Base-by-base conservation (phyloP, 2,888 invertebrate genomes). In the Oxyteleia sp. region DNA sequence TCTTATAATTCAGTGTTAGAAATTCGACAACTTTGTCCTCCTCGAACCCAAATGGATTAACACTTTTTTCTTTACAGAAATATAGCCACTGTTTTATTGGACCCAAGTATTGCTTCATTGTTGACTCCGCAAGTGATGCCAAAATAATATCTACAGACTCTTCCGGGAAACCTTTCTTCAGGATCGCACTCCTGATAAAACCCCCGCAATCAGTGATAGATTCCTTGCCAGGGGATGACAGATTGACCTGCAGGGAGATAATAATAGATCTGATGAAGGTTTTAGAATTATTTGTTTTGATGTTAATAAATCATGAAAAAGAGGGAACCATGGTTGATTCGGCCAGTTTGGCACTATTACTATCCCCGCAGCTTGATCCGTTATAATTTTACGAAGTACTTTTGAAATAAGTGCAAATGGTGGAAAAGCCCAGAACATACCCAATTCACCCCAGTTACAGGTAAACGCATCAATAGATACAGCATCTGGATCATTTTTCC, bases 41-140 rank as follows among this genome's bases (percentile, higher is more conserved):
- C 13, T 18, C 43, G 11, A 71, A 10, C n/a, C 43, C 7, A 23
- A 69, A 84, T 2, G 45, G 64, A 43, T 57, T 72, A 32, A 57
- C 57, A 8, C 8, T 29, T 63, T 74, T 88, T 84, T 32, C 15
- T 26, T 13, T 13, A 23, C 63, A 71, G 66, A 86, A 90, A 2
- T 69, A 11, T 83, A 84, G 80, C 88, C 88, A 90, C 5, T 82
- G 71, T 20, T 76, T 86, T 15, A 89, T 79, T 7, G 32, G 32
- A 15, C 32, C 20, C 2, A n/a, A 7, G 23, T 32, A 88, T 81
- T 88, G 88, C 38, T 85, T 87, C 7, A 86, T 23, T 2, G 89
- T 89, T 0, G 83, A 79, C 1, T 78, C 49, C 1, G 87, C 63
- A 29, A 90, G 41, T 2, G 89, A 89, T 10, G 87, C 84, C 38